Conservation (phyloP, 2,888 invertebrate genomes). For the Chrysolina americana region DNA sequence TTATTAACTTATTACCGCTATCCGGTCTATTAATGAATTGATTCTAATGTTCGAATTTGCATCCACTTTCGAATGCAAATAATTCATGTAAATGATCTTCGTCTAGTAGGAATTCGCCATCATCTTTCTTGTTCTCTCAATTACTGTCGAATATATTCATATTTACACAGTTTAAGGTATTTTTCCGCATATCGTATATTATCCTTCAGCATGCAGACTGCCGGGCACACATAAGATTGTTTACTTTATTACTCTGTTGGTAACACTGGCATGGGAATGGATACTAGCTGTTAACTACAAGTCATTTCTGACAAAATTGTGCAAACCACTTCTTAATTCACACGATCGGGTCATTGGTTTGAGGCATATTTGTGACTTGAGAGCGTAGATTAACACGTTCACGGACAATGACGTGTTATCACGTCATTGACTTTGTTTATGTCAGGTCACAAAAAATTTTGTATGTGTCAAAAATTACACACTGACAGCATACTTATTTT, state of each 20-base stretch:
- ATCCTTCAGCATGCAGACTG: conserved; percentile 47
- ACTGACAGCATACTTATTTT: no score
- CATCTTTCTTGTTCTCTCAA: conserved; percentile 47
- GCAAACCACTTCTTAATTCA: conserved; percentile 1
- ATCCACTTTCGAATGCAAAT: conserved; percentile 13
- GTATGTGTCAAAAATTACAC: no score
- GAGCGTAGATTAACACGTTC: no score
- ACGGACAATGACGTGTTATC: no score
- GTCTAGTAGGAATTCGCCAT: conserved; percentile 10
- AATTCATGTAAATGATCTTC: conserved; percentile 20
- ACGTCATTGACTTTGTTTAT: no score
- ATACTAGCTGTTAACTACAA: conserved; percentile 4
- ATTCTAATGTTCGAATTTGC: conserved; percentile 14
- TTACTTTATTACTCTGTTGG: conserved; percentile 41
- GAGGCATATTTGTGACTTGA: neutral
- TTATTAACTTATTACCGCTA: neutral
- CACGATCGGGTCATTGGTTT: neutral
- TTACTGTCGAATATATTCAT: conserved; percentile 49
- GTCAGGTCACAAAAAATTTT: no score
- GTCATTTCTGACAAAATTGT: conserved; percentile 18
- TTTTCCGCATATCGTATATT: conserved; percentile 53
- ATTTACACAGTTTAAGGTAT: conserved; percentile 49
- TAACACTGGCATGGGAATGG: conserved; percentile 41
- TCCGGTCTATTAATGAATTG: conserved; percentile 11
- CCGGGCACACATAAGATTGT: conserved; percentile 37